These are phyloP conservation scores for Vulpes lagopus DNA, from an alignment of 2,113 vertebrate species.

Conservation along the genomic window DNA sequence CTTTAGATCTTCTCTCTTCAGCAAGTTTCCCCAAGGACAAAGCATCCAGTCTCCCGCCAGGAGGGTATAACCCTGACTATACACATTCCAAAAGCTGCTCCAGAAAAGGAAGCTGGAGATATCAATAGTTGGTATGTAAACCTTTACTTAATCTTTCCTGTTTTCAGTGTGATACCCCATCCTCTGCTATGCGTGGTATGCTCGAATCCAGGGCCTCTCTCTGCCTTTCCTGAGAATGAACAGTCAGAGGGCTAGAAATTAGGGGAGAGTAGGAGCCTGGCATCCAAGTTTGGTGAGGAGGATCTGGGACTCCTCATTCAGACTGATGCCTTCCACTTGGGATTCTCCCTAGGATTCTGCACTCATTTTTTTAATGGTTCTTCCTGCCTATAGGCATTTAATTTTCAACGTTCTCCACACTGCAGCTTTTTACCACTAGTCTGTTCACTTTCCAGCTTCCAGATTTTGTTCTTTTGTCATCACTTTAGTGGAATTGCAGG, in stretches of 20 bases:
- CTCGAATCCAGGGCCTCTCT: neutral
- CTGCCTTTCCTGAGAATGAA: neutral
- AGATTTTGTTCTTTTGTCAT: neutral
- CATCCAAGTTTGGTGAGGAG: neutral
- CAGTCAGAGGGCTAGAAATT: neutral
- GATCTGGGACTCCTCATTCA: neutral
- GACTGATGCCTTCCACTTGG: neutral
- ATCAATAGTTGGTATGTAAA: neutral
- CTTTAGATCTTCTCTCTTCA: neutral
- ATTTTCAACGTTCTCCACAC: neutral
- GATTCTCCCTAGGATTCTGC: neutral
- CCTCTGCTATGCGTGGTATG: neutral
- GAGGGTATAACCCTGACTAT: neutral
- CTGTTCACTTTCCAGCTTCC: neutral
- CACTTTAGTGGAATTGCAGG: neutral
- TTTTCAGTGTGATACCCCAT: neutral
- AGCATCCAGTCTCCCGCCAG: neutral
- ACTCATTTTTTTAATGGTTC: neutral
- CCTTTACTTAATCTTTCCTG: neutral
- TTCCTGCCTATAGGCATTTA: neutral
- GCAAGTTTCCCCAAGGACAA: neutral
- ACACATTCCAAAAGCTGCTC: conserved; percentile 10
- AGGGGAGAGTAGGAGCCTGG: neutral
- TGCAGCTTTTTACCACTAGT: neutral
- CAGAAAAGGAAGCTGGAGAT: neutral